These are phyloP conservation scores for Mobula birostris DNA, from an alignment of 2,113 vertebrate species.

Conservation along the genomic window DNA sequence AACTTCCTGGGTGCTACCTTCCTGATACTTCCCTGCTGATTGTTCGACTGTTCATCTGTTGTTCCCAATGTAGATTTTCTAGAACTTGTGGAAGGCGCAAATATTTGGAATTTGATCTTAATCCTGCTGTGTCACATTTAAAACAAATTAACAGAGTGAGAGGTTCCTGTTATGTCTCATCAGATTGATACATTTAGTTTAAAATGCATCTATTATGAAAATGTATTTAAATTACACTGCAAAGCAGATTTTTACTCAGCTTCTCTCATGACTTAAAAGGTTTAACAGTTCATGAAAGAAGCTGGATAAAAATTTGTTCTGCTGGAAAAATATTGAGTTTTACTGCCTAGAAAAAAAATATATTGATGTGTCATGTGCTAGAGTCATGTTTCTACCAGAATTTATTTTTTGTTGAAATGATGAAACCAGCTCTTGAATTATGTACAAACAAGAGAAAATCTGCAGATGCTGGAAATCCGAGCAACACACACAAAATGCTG, in stretches of 20 bases:
- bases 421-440: not conserved
- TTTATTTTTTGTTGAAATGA: not conserved
- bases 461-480: too few relatives aligned
- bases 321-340: not conserved
- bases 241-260: not conserved
- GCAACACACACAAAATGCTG: too few relatives aligned
- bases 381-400: not conserved
- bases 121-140: not conserved
- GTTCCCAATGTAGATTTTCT: not conserved
- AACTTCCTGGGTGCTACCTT: not conserved
- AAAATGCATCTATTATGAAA: not conserved
- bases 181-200: not conserved
- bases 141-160: not conserved
- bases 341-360: not conserved
- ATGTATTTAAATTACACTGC: not conserved
- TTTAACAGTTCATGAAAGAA: not conserved
- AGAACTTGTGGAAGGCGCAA: not conserved
- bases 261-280: not conserved
- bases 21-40: not conserved
- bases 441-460: not conserved
- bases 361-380: not conserved
- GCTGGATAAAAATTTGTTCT: not conserved
- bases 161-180: conserved; percentile 2
- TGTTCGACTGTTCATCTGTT: not conserved
- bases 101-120: not conserved